These are phyloP conservation scores for Meloidogyne floridensis DNA, from an alignment of 1,140 invertebrate genomes.

Conservation along the genomic window DNA sequence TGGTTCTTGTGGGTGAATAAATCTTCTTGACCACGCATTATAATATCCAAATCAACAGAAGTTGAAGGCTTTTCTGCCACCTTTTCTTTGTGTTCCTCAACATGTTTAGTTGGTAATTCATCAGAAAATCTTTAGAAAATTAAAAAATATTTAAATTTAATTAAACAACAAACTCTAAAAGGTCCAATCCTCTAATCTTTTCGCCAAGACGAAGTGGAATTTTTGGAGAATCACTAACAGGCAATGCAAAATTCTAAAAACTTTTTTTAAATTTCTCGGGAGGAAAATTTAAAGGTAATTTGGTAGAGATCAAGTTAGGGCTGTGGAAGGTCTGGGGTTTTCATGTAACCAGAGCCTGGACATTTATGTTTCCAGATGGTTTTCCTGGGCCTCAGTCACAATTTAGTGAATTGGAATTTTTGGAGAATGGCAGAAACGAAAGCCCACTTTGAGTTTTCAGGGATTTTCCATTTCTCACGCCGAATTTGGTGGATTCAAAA, in stretches of 20 bases:
- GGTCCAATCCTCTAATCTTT: neutral
- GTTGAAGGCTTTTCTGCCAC: neutral
- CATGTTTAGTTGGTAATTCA: neutral
- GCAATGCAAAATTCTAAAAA: neutral
- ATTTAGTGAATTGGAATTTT: no score
- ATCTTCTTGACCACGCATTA: neutral
- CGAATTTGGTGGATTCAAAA: no score
- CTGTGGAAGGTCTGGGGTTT: no score
- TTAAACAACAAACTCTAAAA: constrained; percentile 1
- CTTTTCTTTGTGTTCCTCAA: neutral
- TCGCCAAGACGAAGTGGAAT: neutral
- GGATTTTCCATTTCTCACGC: no score
- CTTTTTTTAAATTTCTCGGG: neutral
- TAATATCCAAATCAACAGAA: neutral
- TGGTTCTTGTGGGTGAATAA: neutral
- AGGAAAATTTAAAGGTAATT: no score
- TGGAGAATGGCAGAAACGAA: no score
- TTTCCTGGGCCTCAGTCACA: no score
- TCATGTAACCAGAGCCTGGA: no score
- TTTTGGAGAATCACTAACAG: neutral
- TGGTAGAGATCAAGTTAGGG: no score
- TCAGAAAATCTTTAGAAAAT: neutral
- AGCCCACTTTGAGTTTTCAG: no score
- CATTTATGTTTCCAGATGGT: no score
- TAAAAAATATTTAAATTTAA: neutral